Base-by-base conservation (phyloP, 2,113 vertebrate genomes). In the Nerophis lumbriciformis region DNA sequence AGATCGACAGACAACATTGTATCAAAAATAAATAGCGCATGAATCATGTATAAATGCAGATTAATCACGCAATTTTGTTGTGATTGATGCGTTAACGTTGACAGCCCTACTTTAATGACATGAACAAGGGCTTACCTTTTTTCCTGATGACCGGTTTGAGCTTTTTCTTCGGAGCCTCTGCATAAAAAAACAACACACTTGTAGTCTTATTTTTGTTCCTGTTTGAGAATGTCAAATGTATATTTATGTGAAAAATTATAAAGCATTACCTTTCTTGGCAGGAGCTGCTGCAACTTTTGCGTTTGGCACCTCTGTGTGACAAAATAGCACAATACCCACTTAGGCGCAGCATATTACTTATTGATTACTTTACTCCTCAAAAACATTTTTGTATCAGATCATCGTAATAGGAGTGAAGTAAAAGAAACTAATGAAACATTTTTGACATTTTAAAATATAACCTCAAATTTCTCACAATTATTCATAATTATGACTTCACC, bases 91-190 rank as follows among this genome's bases (percentile, higher is more conserved):
- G 28, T 28, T 28, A 28, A 28, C 28, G 28, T 28, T 28, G 28
- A 28, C 4, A 28, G 28, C 28, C 1, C 28, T 56, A 12, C 63
- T 6, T 47, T 36, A 14, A 2, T 59, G 1, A 42, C 6, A 54
- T 51, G 10, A 21, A 53, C 5, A 11, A 10, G 36, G 6, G 5
- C 6, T 49, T 61, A 77, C 75, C 66, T 77, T 73, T 81, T 55
- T 74, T 76, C 48, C 59, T 39, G 13, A 37, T 7, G 4, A 39
- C 74, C 51, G 71, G 10, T 81, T 83, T 71, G 6, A 6, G 47
- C 68, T 80, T 84, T 66, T 79, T 55, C 63, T 81, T 81, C n/a
- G 48, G 55, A 65, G 66, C 51, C 65, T 52, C 53, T 67, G 68
- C 48, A 35, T 15, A 28, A 19, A 44, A 45, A 8, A 6, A 44